These are phyloP conservation scores for Bombylius discolor DNA, from an alignment of 2,888 invertebrate genomes.

Conservation along the genomic window DNA sequence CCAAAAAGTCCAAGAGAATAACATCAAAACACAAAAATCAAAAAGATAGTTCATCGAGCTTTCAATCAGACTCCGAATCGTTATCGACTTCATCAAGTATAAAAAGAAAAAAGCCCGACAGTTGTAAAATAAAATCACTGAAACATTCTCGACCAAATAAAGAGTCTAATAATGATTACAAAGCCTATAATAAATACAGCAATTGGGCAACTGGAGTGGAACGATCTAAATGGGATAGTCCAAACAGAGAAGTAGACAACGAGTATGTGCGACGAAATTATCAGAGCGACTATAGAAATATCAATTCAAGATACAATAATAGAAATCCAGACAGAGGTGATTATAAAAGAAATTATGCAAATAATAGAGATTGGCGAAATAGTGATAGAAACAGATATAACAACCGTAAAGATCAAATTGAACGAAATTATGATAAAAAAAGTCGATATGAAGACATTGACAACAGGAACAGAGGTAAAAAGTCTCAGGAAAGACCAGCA, in stretches of 20 bases:
- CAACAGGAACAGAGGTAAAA: neutral
- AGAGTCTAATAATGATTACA: too few species aligned
- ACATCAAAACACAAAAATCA: too few species aligned
- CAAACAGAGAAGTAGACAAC: neutral
- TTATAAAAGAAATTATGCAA: too few species aligned
- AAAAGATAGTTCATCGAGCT: too few species aligned
- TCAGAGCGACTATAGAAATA: neutral
- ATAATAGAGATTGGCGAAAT: neutral
- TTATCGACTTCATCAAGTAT: too few species aligned
- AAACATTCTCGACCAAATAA: too few species aligned
- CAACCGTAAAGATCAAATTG: neutral
- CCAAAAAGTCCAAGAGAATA: too few species aligned
- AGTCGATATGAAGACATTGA: neutral
- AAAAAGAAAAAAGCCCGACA: too few species aligned
- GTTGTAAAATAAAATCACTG: too few species aligned
- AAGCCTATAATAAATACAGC: too few species aligned
- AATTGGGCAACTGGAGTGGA: neutral
- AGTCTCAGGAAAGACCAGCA: slow-evolving; percentile 3
- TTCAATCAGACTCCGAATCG: too few species aligned
- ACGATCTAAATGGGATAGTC: neutral
- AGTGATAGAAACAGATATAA: neutral
- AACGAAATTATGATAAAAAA: neutral
- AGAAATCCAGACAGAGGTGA: too few species aligned
- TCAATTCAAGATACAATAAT: neutral
- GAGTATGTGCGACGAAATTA: neutral